phyloP scores from a whole-genome alignment of 2,888 invertebrate genomes.

The Megamerina dolium region DNA sequence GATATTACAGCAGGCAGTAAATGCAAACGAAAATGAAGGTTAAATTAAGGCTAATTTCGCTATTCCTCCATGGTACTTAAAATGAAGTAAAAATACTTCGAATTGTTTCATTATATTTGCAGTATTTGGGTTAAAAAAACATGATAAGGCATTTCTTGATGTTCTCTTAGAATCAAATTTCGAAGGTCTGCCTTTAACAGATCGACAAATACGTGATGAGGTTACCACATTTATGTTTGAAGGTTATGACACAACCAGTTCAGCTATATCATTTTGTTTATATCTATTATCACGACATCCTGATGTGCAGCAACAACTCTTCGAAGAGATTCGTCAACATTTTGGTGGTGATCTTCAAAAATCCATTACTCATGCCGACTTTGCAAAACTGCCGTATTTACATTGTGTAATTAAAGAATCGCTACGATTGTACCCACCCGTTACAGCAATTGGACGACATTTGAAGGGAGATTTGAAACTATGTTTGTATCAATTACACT shows the following conservation, averaged over 20 bases:
- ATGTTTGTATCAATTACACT: too few relatives aligned
- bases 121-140: background rate
- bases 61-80: too few relatives aligned
- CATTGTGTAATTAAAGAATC: constrained; percentile 64
- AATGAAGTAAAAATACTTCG: too few relatives aligned
- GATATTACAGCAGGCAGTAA: background rate
- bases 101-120: background rate
- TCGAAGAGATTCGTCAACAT: constrained; percentile 33
- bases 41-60: background rate
- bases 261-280: constrained; percentile 41
- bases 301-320: constrained; percentile 34
- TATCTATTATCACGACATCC: constrained; percentile 38
- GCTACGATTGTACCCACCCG: constrained; percentile 59
- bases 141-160: constrained; percentile 58
- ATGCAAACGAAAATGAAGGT: constrained; percentile 1
- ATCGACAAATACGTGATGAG: constrained; percentile 60
- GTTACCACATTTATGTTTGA: constrained; percentile 71
- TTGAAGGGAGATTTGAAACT: constrained; percentile 53
- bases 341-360: constrained; percentile 30
- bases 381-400: constrained; percentile 44
- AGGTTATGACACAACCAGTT: constrained; percentile 47
- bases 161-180: constrained; percentile 56
- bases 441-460: constrained; percentile 56
- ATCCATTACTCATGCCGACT: constrained; percentile 28
- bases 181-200: constrained; percentile 54